These are phyloP conservation scores for Leptinotarsa undecemlineata DNA, from an alignment of 1,140 invertebrate genomes.

Conservation along the genomic window DNA sequence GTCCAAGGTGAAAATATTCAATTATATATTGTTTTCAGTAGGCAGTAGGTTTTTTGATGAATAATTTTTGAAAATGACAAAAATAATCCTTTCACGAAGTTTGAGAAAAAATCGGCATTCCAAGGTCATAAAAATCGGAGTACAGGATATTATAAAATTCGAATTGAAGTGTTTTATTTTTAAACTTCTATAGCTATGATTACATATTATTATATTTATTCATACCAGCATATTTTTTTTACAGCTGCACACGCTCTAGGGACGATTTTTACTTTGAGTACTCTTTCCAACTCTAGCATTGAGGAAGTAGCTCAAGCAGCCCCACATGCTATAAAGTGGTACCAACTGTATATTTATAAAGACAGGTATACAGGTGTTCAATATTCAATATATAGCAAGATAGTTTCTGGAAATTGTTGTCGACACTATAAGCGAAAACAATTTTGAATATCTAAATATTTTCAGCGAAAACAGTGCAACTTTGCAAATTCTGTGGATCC, in stretches of 20 bases:
- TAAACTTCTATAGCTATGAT: too few relatives aligned
- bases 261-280: constrained; percentile 83
- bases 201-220: too few relatives aligned
- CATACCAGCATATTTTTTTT: constrained; percentile 30
- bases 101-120: too few relatives aligned
- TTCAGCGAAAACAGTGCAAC: background rate
- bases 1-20: constrained; percentile 66
- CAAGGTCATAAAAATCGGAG: too few relatives aligned
- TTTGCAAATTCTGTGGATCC: background rate
- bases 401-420: too few relatives aligned
- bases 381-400: too few relatives aligned
- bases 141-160: background rate
- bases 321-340: constrained; percentile 80
- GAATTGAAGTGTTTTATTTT: background rate
- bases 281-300: constrained; percentile 83
- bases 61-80: too few relatives aligned
- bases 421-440: too few relatives aligned
- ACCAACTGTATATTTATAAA: constrained; percentile 89
- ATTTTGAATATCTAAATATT: too few relatives aligned
- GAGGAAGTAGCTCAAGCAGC: constrained; percentile 83
- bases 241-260: constrained; percentile 74
- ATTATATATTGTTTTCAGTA: too few relatives aligned
- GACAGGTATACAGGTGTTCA: constrained; percentile 62
- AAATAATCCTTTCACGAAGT: too few relatives aligned
- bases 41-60: too few relatives aligned